These are phyloP conservation scores for Dorcus hopei DNA, from an alignment of 2,888 invertebrate species.

Conservation along the genomic window DNA sequence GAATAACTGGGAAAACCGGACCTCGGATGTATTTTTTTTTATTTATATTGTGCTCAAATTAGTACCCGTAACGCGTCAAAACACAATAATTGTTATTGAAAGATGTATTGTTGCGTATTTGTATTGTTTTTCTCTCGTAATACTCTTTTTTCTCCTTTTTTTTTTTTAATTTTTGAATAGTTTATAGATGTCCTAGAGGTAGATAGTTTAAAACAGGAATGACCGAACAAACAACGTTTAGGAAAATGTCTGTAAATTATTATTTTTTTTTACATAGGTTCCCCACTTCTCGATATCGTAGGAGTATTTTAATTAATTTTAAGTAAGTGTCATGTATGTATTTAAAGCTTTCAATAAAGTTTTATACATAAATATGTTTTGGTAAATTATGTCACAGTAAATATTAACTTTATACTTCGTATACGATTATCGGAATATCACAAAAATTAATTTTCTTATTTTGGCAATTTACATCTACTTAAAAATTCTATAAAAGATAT, in stretches of 20 bases:
- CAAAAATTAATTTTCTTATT: too few species aligned
- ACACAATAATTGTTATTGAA: conserved; percentile 10
- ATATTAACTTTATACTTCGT: too few species aligned
- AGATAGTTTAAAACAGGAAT: not conserved
- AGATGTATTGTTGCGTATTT: conserved; percentile 16
- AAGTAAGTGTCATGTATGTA: conserved; percentile 33
- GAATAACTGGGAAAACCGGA: conserved; percentile 43
- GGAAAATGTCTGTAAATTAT: not conserved
- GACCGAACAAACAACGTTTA: not conserved
- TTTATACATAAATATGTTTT: conserved; percentile 36
- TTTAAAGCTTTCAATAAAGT: conserved; percentile 46
- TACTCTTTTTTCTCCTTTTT: not conserved
- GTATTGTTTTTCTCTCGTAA: conserved; percentile 1
- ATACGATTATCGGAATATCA: too few species aligned
- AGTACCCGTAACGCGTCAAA: conserved; percentile 9
- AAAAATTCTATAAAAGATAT: too few species aligned
- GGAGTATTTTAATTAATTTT: conserved; percentile 20
- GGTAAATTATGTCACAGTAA: too few species aligned
- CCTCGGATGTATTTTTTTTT: conserved; percentile 30
- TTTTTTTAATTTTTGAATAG: not conserved
- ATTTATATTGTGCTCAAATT: conserved; percentile 16
- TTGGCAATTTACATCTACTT: too few species aligned
- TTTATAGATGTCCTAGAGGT: not conserved
- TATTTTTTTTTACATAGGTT: not conserved
- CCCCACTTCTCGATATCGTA: conserved; percentile 13